A percentile compares a stretch with the other conserved stretches of the same genome.
Evolutionary conservation across 2,113 vertebrate genomes (phyloP).

Genomic region (Tachysurus fulvidraco): DNA sequence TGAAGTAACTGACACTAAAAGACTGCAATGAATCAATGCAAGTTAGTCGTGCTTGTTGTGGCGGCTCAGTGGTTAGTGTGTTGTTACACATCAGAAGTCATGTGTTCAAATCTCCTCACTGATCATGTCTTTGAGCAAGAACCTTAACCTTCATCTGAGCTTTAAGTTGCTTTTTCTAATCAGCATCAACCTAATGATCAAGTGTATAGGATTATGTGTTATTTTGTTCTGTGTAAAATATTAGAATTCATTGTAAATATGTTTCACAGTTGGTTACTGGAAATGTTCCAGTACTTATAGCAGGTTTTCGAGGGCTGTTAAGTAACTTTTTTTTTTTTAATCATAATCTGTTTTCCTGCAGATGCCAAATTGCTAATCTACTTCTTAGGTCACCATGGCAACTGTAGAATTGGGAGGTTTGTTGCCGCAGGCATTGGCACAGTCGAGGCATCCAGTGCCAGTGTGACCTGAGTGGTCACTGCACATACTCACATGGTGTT

Average conservation of each 20-base stretch:
- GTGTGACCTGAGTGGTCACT: neutral
- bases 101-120: neutral
- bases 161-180: neutral
- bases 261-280: neutral
- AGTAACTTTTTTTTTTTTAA: neutral
- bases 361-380: neutral
- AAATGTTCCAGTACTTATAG: neutral
- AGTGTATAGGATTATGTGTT: neutral
- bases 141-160: neutral
- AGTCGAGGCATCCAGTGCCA: neutral
- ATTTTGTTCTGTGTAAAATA: neutral
- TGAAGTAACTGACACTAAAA: neutral
- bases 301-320: neutral
- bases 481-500: neutral
- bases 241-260: neutral
- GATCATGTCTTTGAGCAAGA: neutral
- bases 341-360: neutral
- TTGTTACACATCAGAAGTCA: neutral
- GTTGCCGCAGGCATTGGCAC: neutral
- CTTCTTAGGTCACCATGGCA: neutral
- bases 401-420: neutral
- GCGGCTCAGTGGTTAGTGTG: neutral
- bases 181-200: neutral
- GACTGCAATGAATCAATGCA: neutral
- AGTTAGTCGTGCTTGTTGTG: neutral